Evolutionary conservation across 92 coral and sea anemone genomes (phyloP), one percentile per base, ranked within the genome.

Genomic region (Porites evermanni): DNA sequence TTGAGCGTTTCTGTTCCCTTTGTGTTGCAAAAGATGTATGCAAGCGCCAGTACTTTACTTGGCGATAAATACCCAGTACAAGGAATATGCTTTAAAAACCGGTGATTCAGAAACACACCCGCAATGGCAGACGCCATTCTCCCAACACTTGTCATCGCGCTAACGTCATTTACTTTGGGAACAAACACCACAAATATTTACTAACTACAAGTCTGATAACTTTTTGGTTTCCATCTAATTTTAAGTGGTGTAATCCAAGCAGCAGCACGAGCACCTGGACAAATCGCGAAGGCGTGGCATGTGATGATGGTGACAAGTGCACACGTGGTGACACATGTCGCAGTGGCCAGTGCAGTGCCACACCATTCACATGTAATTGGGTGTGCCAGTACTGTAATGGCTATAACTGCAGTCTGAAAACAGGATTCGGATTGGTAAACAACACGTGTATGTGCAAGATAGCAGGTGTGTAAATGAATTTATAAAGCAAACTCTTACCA

Each of bases 401-500:
- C 32, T 90, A 88, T 52, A 82, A 69, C 82, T 96, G 98, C 75
- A 88, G 94, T 53, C 92, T 90, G 21, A 93, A 96, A 60, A 80
- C 96, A 53, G 99, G 99, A 13, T 96, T 91, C 73, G 99, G 99
- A 61, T 96, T 88, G 50, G 92, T 85, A 26, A 92, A 79, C 70
- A 93, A 92, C 63, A 94, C 79, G 66, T 96, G 98, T 77, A 93
- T 90, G n/a, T 96, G 98, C 17, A 96, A 85, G 63, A 94, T 96
- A 50, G 92, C 78, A 86, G 98, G 98, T 96, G 58, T 38, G 44
- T 38, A 38, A 38, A 38, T 38, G 6, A 3, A 3, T 38, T 38
- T 3, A 38, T 38, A 38, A 4, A 38, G 44, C 44, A 38, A 38
- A 38, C 44, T 4, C 6, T 38, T 38, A 38, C 44, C 3, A 38